These are phyloP conservation scores for Echinarachnius parma DNA, from an alignment of 53 echinoderm and acorn worm species.

Conservation along the genomic window DNA sequence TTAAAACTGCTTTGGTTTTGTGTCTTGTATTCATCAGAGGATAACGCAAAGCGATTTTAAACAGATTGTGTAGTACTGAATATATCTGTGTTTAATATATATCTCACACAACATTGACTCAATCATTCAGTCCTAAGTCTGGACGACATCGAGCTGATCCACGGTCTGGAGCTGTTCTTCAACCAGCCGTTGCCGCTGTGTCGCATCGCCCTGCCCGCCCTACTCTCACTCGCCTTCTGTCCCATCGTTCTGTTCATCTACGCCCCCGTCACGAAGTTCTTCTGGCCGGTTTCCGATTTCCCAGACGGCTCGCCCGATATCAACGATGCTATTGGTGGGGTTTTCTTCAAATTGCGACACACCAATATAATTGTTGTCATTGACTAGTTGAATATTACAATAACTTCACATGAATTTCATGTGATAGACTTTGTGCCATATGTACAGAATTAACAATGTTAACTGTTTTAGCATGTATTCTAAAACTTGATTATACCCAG, in stretches of 20 bases:
- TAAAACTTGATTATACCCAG: no score
- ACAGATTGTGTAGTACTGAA: no score
- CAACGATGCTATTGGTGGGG: conserved; percentile 52
- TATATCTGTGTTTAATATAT: neutral
- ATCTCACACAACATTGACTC: neutral
- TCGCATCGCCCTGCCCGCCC: conserved; percentile 39
- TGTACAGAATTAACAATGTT: no score
- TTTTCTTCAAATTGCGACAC: no score
- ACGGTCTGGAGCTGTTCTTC: conserved; percentile 42
- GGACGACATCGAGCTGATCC: conserved; percentile 38
- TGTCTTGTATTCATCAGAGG: no score
- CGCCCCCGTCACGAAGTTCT: conserved; percentile 23
- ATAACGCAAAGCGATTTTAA: no score
- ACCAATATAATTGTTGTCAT: no score
- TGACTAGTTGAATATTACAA: no score
- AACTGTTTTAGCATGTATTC: no score
- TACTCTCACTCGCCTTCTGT: conserved; percentile 47
- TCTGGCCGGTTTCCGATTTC: conserved; percentile 26
- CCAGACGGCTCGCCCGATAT: conserved; percentile 20
- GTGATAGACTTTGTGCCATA: no score
- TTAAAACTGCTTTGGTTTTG: no score
- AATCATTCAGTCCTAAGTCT: conserved; percentile 36
- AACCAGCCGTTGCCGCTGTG: conserved; percentile 42
- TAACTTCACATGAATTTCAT: no score
- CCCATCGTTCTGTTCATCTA: conserved; percentile 43